Evolutionary conservation across 2,797 vertebrate genomes (phyloP).

Genomic region (Clarias platycephalus): DNA sequence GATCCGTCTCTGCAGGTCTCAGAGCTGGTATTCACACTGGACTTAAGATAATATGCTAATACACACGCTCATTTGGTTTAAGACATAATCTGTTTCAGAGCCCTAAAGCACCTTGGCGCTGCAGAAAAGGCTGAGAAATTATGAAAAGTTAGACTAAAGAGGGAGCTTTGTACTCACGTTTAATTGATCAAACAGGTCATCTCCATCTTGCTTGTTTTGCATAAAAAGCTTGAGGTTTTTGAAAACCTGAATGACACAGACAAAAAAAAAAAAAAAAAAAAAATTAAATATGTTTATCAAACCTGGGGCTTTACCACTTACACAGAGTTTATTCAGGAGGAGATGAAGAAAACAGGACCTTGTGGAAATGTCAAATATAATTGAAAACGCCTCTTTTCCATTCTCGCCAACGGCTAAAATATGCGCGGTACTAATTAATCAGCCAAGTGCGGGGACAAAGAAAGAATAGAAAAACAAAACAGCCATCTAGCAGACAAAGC

Average conservation of each 20-base stretch:
- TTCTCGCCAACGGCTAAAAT: slow-evolving; percentile 63
- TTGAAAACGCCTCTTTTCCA: slow-evolving; percentile 46
- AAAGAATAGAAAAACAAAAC: background rate
- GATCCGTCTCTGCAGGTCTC: slow-evolving; percentile 8
- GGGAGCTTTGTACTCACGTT: slow-evolving; percentile 62
- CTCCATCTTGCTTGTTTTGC: slow-evolving; percentile 73
- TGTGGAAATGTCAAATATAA: slow-evolving; percentile 69
- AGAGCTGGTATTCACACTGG: background rate
- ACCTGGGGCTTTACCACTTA: background rate
- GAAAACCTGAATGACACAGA: slow-evolving; percentile 73
- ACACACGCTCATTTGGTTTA: slow-evolving; percentile 1
- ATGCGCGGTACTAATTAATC: slow-evolving; percentile 69
- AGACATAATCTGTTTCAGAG: background rate
- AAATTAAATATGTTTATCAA: slow-evolving; percentile 40
- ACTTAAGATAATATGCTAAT: slow-evolving; percentile 26
- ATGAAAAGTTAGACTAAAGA: background rate
- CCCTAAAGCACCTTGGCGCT: background rate
- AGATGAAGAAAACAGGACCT: slow-evolving; percentile 49
- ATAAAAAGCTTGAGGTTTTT: slow-evolving; percentile 79
- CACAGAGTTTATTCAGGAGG: slow-evolving; percentile 33
- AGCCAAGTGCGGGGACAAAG: slow-evolving; percentile 48
- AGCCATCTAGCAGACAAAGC: slow-evolving; percentile 25
- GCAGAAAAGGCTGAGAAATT: background rate
- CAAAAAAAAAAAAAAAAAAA: slow-evolving; percentile 39
- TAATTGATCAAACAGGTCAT: slow-evolving; percentile 79